Percentiles rank a stretch among this genome's conserved stretches.
Conservation (phyloP, 1,140 invertebrate species). For the Harlomillsia oculata region DNA sequence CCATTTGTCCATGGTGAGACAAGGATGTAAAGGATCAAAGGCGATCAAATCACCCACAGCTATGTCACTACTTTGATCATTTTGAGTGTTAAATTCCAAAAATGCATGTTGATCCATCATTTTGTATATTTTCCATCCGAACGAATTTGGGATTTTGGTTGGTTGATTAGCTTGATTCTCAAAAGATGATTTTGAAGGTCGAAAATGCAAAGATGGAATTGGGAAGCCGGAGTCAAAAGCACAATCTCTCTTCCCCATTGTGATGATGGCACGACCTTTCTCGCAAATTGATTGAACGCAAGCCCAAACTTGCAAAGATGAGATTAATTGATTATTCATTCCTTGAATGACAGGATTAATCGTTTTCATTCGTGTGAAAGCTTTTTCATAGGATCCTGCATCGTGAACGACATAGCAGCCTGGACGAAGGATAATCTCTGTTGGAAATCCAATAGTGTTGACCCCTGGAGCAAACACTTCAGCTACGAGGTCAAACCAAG, state of each 20-base stretch:
- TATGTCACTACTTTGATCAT: not conserved
- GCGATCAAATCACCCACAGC: slow-evolving; percentile 29
- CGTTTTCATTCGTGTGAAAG: slow-evolving; percentile 9
- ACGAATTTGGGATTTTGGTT: not conserved
- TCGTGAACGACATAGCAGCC: slow-evolving; percentile 32
- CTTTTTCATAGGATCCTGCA: slow-evolving; percentile 10
- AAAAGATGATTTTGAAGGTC: too few relatives aligned
- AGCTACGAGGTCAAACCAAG: slow-evolving; percentile 32
- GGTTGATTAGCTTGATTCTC: not conserved
- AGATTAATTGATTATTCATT: slow-evolving; percentile 5
- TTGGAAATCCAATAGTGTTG: not conserved
- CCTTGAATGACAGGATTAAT: not conserved
- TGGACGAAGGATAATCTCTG: slow-evolving; percentile 18
- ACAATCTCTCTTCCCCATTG: slow-evolving; percentile 27
- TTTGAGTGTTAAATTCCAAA: slow-evolving; percentile 5
- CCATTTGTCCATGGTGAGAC: slow-evolving; percentile 30
- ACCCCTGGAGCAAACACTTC: slow-evolving; percentile 9
- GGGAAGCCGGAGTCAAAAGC: slow-evolving; percentile 26
- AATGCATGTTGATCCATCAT: slow-evolving; percentile 35
- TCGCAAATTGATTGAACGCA: slow-evolving; percentile 33
- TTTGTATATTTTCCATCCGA: slow-evolving; percentile 19
- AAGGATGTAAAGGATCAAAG: slow-evolving; percentile 29
- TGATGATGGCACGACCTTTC: slow-evolving; percentile 17
- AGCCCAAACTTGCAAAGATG: slow-evolving; percentile 24
- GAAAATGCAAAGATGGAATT: slow-evolving; percentile 17